These are phyloP conservation scores for Cottoperca gobio DNA, from an alignment of 2,797 vertebrate genomes.

Conservation along the genomic window DNA sequence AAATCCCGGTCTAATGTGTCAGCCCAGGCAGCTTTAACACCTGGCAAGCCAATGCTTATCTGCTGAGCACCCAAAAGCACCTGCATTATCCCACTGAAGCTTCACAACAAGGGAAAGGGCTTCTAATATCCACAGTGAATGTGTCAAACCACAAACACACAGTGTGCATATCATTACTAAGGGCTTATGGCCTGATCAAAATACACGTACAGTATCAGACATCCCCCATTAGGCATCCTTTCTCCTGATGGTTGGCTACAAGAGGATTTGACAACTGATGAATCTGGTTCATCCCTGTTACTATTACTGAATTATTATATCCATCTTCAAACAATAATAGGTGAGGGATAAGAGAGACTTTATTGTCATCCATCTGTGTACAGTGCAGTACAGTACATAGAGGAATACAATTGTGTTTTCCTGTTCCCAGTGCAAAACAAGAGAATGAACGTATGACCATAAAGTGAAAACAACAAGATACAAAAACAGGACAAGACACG, in stretches of 20 bases:
- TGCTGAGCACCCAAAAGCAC: conserved; percentile 72
- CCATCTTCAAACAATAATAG: neutral
- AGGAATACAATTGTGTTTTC: no score
- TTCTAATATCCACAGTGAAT: conserved; percentile 58
- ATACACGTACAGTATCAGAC: conserved; percentile 16
- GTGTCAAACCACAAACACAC: conserved; percentile 14
- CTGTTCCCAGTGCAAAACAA: no score
- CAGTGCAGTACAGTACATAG: no score
- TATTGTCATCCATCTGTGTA: no score
- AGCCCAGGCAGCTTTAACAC: conserved; percentile 76
- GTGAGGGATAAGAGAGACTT: no score
- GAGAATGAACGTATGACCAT: no score
- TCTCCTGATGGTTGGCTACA: neutral
- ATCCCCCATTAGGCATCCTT: neutral
- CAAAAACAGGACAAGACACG: no score
- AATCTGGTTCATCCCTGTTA: neutral
- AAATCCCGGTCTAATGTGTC: conserved; percentile 83
- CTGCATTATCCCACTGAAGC: conserved; percentile 71
- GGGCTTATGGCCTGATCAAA: conserved; percentile 33
- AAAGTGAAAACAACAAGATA: no score
- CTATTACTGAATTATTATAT: neutral
- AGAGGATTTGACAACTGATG: conserved; percentile 5
- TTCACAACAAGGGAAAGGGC: conserved; percentile 69
- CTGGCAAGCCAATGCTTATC: conserved; percentile 76
- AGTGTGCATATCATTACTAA: conserved; percentile 16